Evolutionary conservation across 2,888 invertebrate species (phyloP), one percentile per base, ranked within the genome.

Genomic region (Trichopoda pennipes): DNA sequence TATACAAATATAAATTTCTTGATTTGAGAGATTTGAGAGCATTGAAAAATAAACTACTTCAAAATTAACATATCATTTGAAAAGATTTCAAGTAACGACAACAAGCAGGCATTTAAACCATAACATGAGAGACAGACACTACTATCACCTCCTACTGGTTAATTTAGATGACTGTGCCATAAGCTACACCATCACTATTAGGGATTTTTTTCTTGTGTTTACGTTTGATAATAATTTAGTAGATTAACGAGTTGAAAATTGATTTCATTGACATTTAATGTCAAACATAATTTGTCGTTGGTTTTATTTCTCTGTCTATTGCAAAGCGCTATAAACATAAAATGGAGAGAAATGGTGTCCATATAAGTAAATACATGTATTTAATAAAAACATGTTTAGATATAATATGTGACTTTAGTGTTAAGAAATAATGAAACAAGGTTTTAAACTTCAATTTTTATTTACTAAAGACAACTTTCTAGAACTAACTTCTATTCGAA

Each of bases 181-280:
- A 23, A 69, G 23, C 47, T 32, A 17, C 17, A 19, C 55, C 53
- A 55, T 63, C 61, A 55, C 9, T 42, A 47, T 12, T 35, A 9
- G 44, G 23, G 56, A 21, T 21, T 35, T 12, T 35, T 12, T 42
- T 60, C 60, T 49, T 3, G 1, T 72, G 66, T 86, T 87, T 84
- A 85, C 75, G 75, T 70, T 56, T 70, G 79, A 61, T 75, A 86
- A 88, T 89, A 88, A 89, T 86, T 89, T 87, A 89, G 79, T 84
- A 86, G 88, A 88, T 89, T 89, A 89, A 89, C 85, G 89, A 88
- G 87, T 87, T 85, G 86, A 87, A 89, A 89, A 89, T 88, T 89
- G 87, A 88, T 88, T 89, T 88, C 86, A 86, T 87, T 87, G 86
- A 85, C 86, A 89, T 86, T 88, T 86, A 88, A 86, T 86, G 88